These are phyloP conservation scores for Chrysomallon squamiferum DNA, from an alignment of 1,140 invertebrate genomes.

Conservation along the genomic window DNA sequence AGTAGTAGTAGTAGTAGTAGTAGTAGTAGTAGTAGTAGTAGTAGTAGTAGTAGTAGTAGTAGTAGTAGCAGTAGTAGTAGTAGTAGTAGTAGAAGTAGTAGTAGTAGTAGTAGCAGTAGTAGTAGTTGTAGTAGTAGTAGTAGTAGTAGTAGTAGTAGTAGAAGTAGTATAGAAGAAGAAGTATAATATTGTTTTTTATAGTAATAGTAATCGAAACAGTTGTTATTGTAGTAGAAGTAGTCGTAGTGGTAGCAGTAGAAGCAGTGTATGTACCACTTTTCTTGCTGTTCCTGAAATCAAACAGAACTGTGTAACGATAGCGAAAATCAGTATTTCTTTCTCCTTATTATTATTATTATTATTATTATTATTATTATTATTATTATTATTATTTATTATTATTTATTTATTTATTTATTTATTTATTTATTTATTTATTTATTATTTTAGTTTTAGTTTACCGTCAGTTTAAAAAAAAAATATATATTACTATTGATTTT, in stretches of 20 bases:
- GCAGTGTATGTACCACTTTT: not conserved
- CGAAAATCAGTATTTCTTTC: too few relatives aligned
- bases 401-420: too few relatives aligned
- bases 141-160: not conserved
- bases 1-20: constrained; percentile 8
- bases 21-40: not conserved
- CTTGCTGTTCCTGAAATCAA: not conserved
- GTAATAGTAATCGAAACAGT: not conserved
- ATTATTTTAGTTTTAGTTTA: too few relatives aligned
- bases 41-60: not conserved
- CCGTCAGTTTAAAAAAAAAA: too few relatives aligned
- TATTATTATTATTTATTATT: too few relatives aligned
- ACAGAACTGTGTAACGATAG: too few relatives aligned
- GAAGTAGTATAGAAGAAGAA: not conserved
- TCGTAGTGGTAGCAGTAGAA: not conserved
- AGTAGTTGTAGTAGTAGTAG: constrained; percentile 6
- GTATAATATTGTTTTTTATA: not conserved
- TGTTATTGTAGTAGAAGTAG: not conserved
- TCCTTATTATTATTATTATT: too few relatives aligned
- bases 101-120: not conserved
- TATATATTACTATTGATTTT: too few relatives aligned
- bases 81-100: constrained; percentile 4
- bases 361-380: too few relatives aligned
- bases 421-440: too few relatives aligned
- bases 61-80: not conserved